Evolutionary conservation across 2,797 vertebrate genomes (phyloP), one percentile per base, ranked within the genome.

Genomic region (Pygocentrus nattereri): DNA sequence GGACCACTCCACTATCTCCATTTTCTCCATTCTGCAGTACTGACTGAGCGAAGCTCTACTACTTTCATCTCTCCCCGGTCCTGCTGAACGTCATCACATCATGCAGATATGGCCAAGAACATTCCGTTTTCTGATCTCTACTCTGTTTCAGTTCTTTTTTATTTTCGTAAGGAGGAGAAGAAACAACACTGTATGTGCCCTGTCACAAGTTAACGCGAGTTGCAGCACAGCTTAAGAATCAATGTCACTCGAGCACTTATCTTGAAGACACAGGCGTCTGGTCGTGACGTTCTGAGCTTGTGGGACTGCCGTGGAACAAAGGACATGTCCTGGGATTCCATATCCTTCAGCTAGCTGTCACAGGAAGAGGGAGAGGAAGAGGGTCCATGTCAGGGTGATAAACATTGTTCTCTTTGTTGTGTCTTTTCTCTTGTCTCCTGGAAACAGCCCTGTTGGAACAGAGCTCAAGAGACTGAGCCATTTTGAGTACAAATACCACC

Each of bases 1-100:
- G 74, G 79, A 78, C 31, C 31, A 83, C 31, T 44, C 1, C 70
- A 71, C 31, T 58, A 89, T 89, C 65, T 80, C 23, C 41, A 54
- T 85, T 86, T 78, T 31, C 38, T 59, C 52, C 49, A 58, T 44
- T 27, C 47, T n/a, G 49, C 34, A 23, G 10, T 15, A 62, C 18
- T 18, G 44, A 78, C 61, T 8, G 74, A 27, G 27, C 25, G 8
- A n/a, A 72, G 13, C 58, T 67, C 52, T 23, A 34, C 47, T 50
- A 76, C 70, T 18, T 56, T 74, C 79, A 76, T 31, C 34, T 78
- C 21, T 74, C 62, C 34, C 25, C 31, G 23, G 67, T 65, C 25
- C 84, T 75, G 58, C 81, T 64, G 41, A 54, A 74, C 49, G 69
- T 12, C 19, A 19, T 72, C 41, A 44, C 58, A 52, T 23, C 31